Conservation (phyloP, 2,113 vertebrate genomes). For the Ellobius talpinus region DNA sequence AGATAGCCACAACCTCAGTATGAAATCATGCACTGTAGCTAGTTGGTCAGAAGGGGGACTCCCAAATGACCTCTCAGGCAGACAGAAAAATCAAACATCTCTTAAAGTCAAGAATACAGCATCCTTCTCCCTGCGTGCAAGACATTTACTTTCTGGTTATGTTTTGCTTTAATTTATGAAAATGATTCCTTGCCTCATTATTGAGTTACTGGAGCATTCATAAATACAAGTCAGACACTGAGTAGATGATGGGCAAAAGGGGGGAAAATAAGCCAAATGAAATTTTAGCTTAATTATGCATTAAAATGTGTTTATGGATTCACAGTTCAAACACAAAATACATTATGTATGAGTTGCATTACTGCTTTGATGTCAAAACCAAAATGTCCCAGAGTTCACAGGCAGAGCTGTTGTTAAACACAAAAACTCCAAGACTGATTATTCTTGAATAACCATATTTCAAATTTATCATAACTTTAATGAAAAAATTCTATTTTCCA, state of each 20-base stretch:
- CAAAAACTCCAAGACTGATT: slow-evolving; percentile 59
- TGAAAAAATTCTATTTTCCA: slow-evolving; percentile 31
- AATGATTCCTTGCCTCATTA: slow-evolving; percentile 65
- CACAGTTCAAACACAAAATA: slow-evolving; percentile 74
- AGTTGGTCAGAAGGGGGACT: not conserved
- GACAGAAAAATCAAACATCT: slow-evolving; percentile 54
- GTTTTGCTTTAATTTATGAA: slow-evolving; percentile 71
- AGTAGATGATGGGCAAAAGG: slow-evolving; percentile 69
- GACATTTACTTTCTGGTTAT: not conserved
- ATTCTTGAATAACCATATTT: slow-evolving; percentile 63
- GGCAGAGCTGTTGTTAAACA: slow-evolving; percentile 15
- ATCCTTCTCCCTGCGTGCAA: not conserved
- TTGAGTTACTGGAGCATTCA: slow-evolving; percentile 64
- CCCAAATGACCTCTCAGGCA: slow-evolving; percentile 21
- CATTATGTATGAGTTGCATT: slow-evolving; percentile 83
- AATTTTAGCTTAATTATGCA: slow-evolving; percentile 85
- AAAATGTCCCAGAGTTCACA: slow-evolving; percentile 57
- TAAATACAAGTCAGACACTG: slow-evolving; percentile 72
- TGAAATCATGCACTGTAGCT: not conserved
- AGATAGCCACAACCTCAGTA: not conserved
- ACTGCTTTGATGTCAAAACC: slow-evolving; percentile 61
- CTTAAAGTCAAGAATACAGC: slow-evolving; percentile 17
- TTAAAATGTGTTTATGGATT: slow-evolving; percentile 80
- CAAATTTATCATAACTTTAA: slow-evolving; percentile 76
- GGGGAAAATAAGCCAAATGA: slow-evolving; percentile 79